These are phyloP conservation scores for Plutella xylostella DNA, from an alignment of 2,888 invertebrate species.

Conservation along the genomic window DNA sequence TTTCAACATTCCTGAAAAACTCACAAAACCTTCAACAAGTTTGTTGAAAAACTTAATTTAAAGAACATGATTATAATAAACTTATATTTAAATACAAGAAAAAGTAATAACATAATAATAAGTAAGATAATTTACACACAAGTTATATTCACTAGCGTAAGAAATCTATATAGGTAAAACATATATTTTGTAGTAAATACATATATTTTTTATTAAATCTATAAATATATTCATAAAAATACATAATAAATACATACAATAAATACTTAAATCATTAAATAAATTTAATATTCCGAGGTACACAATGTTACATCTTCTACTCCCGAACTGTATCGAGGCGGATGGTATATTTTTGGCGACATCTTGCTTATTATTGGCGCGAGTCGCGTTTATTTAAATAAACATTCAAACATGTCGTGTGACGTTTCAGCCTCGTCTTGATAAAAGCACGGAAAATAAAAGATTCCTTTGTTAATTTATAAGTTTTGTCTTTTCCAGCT, in stretches of 20 bases:
- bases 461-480: background rate
- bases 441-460: too few relatives aligned
- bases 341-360: constrained; percentile 30
- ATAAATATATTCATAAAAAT: constrained; percentile 10
- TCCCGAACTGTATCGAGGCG: constrained; percentile 26
- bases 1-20: constrained; percentile 34
- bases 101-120: constrained; percentile 2
- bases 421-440: background rate
- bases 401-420: background rate
- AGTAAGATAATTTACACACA: constrained; percentile 1
- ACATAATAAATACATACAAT: constrained; percentile 6
- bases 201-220: background rate
- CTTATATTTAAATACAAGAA: constrained; percentile 5
- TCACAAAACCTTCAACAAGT: constrained; percentile 1
- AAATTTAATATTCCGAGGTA: background rate
- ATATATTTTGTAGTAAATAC: background rate
- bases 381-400: constrained; percentile 17
- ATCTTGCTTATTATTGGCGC: constrained; percentile 23
- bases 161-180: background rate
- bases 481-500: background rate
- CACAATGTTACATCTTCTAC: constrained; percentile 16
- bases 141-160: constrained; percentile 7
- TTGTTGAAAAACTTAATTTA: background rate
- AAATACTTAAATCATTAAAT: background rate
- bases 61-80: constrained; percentile 1